These are phyloP conservation scores for Scylla paramamosain DNA, from an alignment of 1,140 invertebrate genomes.

Conservation along the genomic window DNA sequence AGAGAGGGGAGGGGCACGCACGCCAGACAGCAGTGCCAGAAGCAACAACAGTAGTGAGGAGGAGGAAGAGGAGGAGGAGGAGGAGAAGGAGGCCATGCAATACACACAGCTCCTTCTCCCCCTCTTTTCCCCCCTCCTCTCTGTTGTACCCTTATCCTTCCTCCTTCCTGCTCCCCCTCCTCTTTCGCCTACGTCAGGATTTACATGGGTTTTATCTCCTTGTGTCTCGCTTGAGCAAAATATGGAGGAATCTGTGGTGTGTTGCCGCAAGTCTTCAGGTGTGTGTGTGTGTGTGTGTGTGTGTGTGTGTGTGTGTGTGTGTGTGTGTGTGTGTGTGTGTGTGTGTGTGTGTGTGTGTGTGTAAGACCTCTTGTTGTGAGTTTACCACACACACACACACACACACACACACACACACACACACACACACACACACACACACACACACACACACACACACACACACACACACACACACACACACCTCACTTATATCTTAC, in stretches of 20 bases:
- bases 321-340: not conserved
- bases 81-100: not conserved
- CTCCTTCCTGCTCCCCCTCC: not conserved
- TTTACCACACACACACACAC: too few species aligned
- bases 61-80: not conserved
- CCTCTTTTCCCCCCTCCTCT: not conserved
- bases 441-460: too few species aligned
- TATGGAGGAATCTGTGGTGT: not conserved
- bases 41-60: not conserved
- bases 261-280: not conserved
- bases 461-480: too few species aligned
- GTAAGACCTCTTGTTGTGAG: not conserved
- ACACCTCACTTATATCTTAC: too few species aligned
- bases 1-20: not conserved
- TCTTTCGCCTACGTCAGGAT: not conserved
- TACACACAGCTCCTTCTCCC: not conserved
- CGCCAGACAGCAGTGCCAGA: not conserved
- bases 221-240: not conserved
- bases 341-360: not conserved
- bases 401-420: too few species aligned
- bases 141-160: not conserved
- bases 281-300: constrained; percentile 1
- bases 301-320: too few species aligned
- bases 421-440: too few species aligned
- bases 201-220: constrained; percentile 14